Evolutionary conservation across 1,140 invertebrate genomes (phyloP), one percentile per base, ranked within the genome.

Genomic region (Globodera ellingtonae): DNA sequence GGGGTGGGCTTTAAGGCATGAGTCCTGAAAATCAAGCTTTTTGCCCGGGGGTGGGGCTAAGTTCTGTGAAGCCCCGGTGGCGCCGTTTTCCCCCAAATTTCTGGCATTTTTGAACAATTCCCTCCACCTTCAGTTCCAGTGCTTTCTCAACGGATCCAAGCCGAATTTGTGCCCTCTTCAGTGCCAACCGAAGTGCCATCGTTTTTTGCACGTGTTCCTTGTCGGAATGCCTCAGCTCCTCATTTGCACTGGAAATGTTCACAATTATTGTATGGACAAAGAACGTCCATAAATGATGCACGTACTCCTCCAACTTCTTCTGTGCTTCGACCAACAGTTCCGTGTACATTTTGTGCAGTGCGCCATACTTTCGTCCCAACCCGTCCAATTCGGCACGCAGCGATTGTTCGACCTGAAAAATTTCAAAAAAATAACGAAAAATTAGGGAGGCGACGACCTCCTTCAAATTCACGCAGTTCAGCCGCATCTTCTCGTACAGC

Each of bases 381-480:
- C 81, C 75, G n/a, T 56, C 24, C 73, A 79, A 47, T 67, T 79
- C 44, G 24, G 6, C 59, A 13, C 47, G 47, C 6, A 79, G 24
- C 50, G 24, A 50, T 50, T 79, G 72, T 46, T 79, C 79, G n/a
- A 62, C 46, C 78, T 79, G 62, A 44, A 52, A 47, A 35, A n/a
- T 4, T 65, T 8, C 79, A 21, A n/a, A 24, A 69, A 78, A 46
- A 24, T 47, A 2, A 10, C 21, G 59, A 79, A 10, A 59, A 71
- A 78, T n/a, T n/a, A 1, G 8, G 9, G 7, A 35, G 18, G 18
- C 6, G 18, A 59, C 50, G 24, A 79, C 78, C 78, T 65, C 50
- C 52, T 79, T 77, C 44, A 81, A 56, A n/a, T 62, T 59, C 35
- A 81, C 24, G 48, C 78, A 81, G 72, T 79, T 81, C n/a, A 79